These are phyloP conservation scores for Xenotilapia longispinis DNA, from an alignment of 2,113 vertebrate species.

Conservation along the genomic window DNA sequence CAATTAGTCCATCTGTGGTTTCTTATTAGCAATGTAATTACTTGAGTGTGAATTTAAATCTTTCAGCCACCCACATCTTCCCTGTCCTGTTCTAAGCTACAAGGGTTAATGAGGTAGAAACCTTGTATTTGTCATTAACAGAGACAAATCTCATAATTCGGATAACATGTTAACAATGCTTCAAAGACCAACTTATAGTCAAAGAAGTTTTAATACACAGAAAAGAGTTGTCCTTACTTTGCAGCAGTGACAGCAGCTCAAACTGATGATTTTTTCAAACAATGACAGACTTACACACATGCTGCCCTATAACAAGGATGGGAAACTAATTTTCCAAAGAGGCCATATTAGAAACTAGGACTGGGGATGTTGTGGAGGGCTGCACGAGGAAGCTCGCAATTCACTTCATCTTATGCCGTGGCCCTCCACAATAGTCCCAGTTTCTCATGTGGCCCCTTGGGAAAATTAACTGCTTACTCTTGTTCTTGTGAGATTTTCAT, in stretches of 20 bases:
- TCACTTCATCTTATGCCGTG: neutral
- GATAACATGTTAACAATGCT: neutral
- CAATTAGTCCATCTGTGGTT: neutral
- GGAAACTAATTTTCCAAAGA: neutral
- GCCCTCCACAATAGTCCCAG: neutral
- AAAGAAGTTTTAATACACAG: neutral
- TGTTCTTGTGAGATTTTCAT: neutral
- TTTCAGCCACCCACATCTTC: neutral
- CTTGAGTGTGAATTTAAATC: neutral
- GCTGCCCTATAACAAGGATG: neutral
- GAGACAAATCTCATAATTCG: neutral
- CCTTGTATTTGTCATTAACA: neutral
- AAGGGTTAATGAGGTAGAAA: neutral
- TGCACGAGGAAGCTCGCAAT: neutral
- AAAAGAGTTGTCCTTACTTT: neutral
- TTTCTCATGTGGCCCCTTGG: neutral
- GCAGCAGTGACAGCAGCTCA: neutral
- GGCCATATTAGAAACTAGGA: neutral
- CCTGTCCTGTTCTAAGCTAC: neutral
- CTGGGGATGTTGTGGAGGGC: neutral
- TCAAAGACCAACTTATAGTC: neutral
- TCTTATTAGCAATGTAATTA: neutral
- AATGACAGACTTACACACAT: neutral
- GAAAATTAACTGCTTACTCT: neutral
- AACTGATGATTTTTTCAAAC: neutral